phyloP scores from a whole-genome alignment of 92 coral and sea anemone genomes.

The Phenganax stokvisi region DNA sequence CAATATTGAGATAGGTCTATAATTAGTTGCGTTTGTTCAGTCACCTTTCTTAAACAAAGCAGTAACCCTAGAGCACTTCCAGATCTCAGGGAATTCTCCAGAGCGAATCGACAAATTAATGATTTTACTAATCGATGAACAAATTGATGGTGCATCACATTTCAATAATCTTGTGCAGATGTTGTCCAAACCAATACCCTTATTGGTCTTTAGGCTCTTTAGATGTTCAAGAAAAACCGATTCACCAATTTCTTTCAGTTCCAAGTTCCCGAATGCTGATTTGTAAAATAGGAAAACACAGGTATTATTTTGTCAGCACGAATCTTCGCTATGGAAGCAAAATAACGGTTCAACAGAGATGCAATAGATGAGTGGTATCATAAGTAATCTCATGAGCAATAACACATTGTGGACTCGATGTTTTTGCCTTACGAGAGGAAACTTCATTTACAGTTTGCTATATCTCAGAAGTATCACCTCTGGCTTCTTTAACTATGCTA shows the following conservation, averaged over 20 bases:
- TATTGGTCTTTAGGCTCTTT: background rate
- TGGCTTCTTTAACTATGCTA: background rate
- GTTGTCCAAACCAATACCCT: slow-evolving; percentile 6
- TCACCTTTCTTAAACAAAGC: background rate
- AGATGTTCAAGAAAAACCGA: background rate
- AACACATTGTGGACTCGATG: no score
- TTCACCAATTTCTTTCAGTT: background rate
- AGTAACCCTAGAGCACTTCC: no score
- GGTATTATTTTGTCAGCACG: no score
- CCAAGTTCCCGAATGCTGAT: background rate
- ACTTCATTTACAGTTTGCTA: slow-evolving; percentile 4
- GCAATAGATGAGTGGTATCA: no score
- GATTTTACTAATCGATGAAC: no score
- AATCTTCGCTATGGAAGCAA: no score
- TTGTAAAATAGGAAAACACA: no score
- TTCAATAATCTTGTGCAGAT: background rate
- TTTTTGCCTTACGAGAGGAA: background rate
- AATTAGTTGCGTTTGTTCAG: slow-evolving; percentile 12
- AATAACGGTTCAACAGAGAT: no score
- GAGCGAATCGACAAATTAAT: no score
- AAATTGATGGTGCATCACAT: no score
- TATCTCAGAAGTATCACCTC: background rate
- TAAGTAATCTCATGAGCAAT: no score
- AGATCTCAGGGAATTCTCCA: no score
- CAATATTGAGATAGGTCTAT: slow-evolving; percentile 13